Base-by-base conservation (phyloP, 2,113 vertebrate species). In the Rhinolophus ferrumequinum region DNA sequence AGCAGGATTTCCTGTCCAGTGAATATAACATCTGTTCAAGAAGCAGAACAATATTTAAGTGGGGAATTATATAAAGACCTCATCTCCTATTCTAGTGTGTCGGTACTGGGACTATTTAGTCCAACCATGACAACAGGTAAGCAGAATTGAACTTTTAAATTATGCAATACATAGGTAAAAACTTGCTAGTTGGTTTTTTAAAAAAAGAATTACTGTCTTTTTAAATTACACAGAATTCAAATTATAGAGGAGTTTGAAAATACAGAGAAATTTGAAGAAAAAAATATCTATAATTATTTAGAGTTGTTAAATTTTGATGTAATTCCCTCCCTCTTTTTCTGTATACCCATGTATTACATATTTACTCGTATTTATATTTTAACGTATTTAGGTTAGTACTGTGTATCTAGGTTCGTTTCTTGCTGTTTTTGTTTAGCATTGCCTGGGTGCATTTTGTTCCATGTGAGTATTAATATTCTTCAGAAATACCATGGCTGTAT, bases 31-130 rank as follows among this genome's bases (percentile, higher is more conserved):
- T 99, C 99, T 0, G 30, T 98, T 5, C 98, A 99, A 64, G 99
- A 99, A 97, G 99, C 99, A 96, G 98, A 98, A 94, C 98, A 98
- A 8, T 99, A 99, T 98, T 98, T 99, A 88, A 98, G 97, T 90
- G 99, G 98, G 10, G 98, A 98, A 2, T 97, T 98, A 67, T 98
- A 97, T n/a, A 26, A 97, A 47, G 97, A 98, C 66, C 94, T 99
- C 12, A 70, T 97, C 0, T 92, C 97, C 35, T 98, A 98, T 54
- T 95, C 92, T 10, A 97, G 96, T 26, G 12, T 98, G 92, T 98
- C 97, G 0, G 93, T 99, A 4, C 97, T 99, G 92, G 99, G 99
- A 83, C 97, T 99, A 8, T 99, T 99, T 64, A 96, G 97, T 73
- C 94, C 98, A 16, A 90, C 84, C n/a, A 97, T 96, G 38, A 98